phyloP scores from a whole-genome alignment of 2,888 invertebrate genomes.

The Microctonus hyperodae region DNA sequence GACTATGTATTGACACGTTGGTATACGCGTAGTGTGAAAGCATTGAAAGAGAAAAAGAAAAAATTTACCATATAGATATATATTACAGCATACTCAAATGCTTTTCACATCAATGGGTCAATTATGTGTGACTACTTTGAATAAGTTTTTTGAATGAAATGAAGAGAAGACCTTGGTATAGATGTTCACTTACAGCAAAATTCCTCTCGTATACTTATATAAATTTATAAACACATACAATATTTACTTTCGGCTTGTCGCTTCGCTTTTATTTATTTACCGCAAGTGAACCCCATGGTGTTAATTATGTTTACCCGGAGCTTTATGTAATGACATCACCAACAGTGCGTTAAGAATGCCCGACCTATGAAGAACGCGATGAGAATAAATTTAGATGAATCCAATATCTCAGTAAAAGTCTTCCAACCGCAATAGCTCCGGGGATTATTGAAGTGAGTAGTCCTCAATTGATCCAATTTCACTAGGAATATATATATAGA shows the following conservation, averaged over 20 bases:
- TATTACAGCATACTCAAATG: not conserved
- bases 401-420: slow-evolving; percentile 2
- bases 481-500: not conserved
- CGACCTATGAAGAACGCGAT: slow-evolving; percentile 2
- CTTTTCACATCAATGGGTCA: slow-evolving; percentile 37
- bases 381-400: slow-evolving; percentile 17
- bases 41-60: not conserved
- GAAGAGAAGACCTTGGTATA: slow-evolving; percentile 8
- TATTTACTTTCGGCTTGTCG: slow-evolving; percentile 2
- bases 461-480: slow-evolving; percentile 12
- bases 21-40: not conserved
- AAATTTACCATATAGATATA: no score
- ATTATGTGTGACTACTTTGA: slow-evolving; percentile 38
- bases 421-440: slow-evolving; percentile 1
- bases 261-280: not conserved
- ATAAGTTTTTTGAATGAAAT: slow-evolving; percentile 37
- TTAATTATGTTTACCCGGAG: slow-evolving; percentile 31
- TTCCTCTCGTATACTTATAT: not conserved
- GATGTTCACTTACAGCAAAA: slow-evolving; percentile 4
- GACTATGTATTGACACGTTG: not conserved
- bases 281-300: slow-evolving; percentile 4
- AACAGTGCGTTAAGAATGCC: not conserved
- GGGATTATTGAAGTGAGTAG: slow-evolving; percentile 17
- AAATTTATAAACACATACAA: not conserved
- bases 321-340: not conserved